phyloP scores from a whole-genome alignment of 2,888 invertebrate species.

The Dryobotodes eremita region DNA sequence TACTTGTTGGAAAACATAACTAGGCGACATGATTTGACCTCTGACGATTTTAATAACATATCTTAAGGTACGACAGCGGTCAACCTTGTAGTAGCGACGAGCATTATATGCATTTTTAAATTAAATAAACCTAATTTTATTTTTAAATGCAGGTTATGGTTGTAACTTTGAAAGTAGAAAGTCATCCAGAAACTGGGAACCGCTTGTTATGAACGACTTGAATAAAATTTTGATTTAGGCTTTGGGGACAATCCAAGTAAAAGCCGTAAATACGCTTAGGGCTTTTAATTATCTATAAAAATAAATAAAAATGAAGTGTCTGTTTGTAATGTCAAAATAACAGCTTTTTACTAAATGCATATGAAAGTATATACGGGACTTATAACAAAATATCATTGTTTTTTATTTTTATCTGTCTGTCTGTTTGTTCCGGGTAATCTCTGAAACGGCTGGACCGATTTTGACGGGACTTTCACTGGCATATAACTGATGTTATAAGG shows the following conservation, averaged over 20 bases:
- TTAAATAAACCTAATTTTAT: not conserved
- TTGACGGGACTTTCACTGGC: too few relatives aligned
- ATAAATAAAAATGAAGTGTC: too few relatives aligned
- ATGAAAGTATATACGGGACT: too few relatives aligned
- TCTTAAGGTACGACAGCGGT: slow-evolving; percentile 1
- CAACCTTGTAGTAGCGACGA: slow-evolving; percentile 19
- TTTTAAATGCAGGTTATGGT: not conserved
- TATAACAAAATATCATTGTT: too few relatives aligned
- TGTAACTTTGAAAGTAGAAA: not conserved
- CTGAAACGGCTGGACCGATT: too few relatives aligned
- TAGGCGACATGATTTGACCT: slow-evolving; percentile 45
- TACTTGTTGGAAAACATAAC: slow-evolving; percentile 20
- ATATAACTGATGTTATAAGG: too few relatives aligned
- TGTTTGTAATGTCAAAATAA: too few relatives aligned
- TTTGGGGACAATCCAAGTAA: not conserved
- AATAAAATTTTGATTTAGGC: not conserved
- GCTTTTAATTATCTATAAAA: too few relatives aligned
- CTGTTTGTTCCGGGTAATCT: too few relatives aligned
- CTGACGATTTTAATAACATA: slow-evolving; percentile 25
- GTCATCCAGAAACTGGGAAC: not conserved
- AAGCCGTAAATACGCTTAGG: not conserved
- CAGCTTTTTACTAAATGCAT: too few relatives aligned
- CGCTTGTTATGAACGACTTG: not conserved
- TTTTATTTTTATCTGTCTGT: too few relatives aligned
- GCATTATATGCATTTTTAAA: slow-evolving; percentile 6